Base-by-base conservation (phyloP, 2,113 vertebrate genomes). In the Dasyurus viverrinus region DNA sequence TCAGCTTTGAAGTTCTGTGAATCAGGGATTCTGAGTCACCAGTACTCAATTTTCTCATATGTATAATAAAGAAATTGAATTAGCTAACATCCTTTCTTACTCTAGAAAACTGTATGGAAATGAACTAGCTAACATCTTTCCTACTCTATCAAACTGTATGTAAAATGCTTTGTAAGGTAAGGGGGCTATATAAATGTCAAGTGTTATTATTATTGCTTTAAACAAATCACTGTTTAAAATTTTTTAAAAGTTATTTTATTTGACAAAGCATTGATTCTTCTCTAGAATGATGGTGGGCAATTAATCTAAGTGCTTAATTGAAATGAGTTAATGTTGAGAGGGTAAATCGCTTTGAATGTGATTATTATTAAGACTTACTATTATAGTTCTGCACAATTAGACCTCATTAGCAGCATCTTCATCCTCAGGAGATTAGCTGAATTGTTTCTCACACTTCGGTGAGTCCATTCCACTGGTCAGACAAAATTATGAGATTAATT, bases 281-380 rank as follows among this genome's bases (percentile, higher is more conserved):
- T 94, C 27, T 90, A 22, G 84, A 92, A 92, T 95, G 93, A 68
- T 47, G 68, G n/a, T 46, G 84, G 90, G 48, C 47, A 90, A 96
- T 50, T 95, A 94, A 94, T 91, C 95, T 89, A 93, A 96, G 93
- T 52, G 54, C 89, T 95, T 97, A 94, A 93, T 57, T 96, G 89
- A 84, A 53, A 50, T 91, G 2, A 46, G 93, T 92, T 92, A 91
- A 91, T 97, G 93, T 97, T 93, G 93, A 94, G 93, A 93, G 97
- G 92, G 53, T 90, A 95, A 96, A 93, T 55, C 54, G 30, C 89
- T 52, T 96, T 42, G 25, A 54, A 46, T 92, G 93, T 95, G 5
- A 89, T 93, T 94, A 89, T 95, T 97, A 53, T 92, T 96, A 96
- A 92, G 53, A 90, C 90, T 93, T 76, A 23, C 90, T 52, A 6